Percentiles rank a stretch among this genome's conserved stretches.
These are phyloP conservation scores for Chaunax sp. DNA, from an alignment of 2,797 vertebrate genomes.

Conservation along the genomic window DNA sequence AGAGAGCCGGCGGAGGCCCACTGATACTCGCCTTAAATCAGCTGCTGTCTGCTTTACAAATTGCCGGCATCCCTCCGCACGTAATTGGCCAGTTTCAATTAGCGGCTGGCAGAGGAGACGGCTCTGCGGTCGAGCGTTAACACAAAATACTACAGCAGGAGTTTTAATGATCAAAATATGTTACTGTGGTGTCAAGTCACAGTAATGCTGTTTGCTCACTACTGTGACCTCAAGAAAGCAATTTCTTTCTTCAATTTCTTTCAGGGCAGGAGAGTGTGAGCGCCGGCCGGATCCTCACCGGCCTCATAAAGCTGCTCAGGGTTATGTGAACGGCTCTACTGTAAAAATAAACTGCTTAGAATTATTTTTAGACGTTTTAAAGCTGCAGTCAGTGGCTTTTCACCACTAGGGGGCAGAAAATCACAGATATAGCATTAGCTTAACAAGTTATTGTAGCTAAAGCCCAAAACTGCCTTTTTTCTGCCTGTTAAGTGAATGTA, in stretches of 20 bases:
- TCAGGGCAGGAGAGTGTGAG: slow-evolving; percentile 17
- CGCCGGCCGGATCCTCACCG: slow-evolving; percentile 6
- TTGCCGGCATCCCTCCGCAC: slow-evolving; percentile 46
- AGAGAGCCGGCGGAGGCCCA: slow-evolving; percentile 27
- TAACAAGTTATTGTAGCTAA: too few relatives aligned
- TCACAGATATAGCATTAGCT: too few relatives aligned
- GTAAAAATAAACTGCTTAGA: slow-evolving; percentile 29
- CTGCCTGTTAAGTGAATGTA: too few relatives aligned
- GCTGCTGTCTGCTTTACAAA: slow-evolving; percentile 74
- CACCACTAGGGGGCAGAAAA: neutral
- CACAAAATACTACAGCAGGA: slow-evolving; percentile 50
- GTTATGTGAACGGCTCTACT: neutral
- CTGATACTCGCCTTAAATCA: slow-evolving; percentile 61
- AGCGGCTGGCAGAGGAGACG: slow-evolving; percentile 68
- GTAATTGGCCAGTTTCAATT: slow-evolving; percentile 81
- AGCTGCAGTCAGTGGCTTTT: neutral
- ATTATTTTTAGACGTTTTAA: slow-evolving; percentile 1
- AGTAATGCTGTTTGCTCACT: slow-evolving; percentile 49
- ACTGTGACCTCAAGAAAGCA: slow-evolving; percentile 66
- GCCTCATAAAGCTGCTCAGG: slow-evolving; percentile 36
- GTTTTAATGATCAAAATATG: slow-evolving; percentile 75
- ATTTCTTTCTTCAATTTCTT: too few relatives aligned
- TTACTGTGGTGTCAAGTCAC: slow-evolving; percentile 36
- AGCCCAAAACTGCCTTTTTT: too few relatives aligned
- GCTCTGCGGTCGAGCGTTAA: slow-evolving; percentile 38